These are phyloP conservation scores for Xenopus laevis DNA, from an alignment of 2,113 vertebrate genomes.

Conservation along the genomic window DNA sequence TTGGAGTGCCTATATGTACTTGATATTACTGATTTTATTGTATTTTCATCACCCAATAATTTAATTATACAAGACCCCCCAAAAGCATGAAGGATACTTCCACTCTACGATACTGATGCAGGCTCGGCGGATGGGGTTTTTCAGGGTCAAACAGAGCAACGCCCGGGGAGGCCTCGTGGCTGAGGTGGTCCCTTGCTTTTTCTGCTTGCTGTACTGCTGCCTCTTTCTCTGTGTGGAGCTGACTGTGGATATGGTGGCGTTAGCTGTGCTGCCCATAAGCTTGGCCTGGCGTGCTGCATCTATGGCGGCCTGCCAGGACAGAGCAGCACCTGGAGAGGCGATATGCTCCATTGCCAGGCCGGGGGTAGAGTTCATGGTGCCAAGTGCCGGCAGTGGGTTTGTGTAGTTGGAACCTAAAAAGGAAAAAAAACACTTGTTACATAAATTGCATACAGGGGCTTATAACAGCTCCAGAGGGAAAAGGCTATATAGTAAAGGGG, in stretches of 20 bases:
- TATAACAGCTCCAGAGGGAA: too few species aligned
- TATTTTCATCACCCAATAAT: too few species aligned
- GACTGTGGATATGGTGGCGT: slow-evolving; percentile 87
- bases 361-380: slow-evolving; percentile 86
- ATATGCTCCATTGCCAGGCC: slow-evolving; percentile 94
- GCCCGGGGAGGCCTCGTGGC: slow-evolving; percentile 90
- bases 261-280: slow-evolving; percentile 84
- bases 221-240: slow-evolving; percentile 94
- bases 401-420: slow-evolving; percentile 91
- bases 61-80: too few species aligned
- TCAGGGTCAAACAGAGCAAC: slow-evolving; percentile 93
- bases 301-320: slow-evolving; percentile 96
- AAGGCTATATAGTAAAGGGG: too few species aligned
- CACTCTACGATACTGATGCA: slow-evolving; percentile 99
- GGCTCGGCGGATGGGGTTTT: slow-evolving; percentile 93
- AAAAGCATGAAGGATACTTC: slow-evolving; percentile 88
- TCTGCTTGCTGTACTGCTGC: slow-evolving; percentile 93
- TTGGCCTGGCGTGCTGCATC: slow-evolving; percentile 94
- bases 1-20: too few species aligned
- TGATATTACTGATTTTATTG: too few species aligned
- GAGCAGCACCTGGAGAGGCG: slow-evolving; percentile 84
- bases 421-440: neutral
- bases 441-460: neutral
- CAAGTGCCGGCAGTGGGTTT: slow-evolving; percentile 81
- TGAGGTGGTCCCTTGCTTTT: slow-evolving; percentile 85